Evolutionary conservation across 1,140 invertebrate genomes (phyloP).

Genomic region (Drosophila aff.): DNA sequence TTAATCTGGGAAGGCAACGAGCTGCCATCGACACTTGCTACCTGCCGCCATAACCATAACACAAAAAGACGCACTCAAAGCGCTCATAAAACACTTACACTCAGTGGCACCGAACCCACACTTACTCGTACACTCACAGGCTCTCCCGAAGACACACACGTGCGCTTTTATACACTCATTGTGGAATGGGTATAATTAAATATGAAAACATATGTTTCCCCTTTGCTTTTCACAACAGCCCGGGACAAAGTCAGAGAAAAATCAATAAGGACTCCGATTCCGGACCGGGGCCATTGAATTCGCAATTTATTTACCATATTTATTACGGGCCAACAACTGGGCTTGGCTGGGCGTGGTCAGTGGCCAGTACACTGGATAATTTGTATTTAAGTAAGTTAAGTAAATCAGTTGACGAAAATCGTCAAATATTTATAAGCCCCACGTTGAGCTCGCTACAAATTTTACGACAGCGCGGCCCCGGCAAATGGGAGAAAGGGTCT

Average conservation of each 20-base stretch:
- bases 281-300: conserved; percentile 22
- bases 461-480: conserved; percentile 43
- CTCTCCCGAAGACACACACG: conserved; percentile 6
- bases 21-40: conserved; percentile 37
- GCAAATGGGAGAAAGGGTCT: conserved; percentile 12
- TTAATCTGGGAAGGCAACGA: conserved; percentile 26
- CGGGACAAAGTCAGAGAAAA: conserved; percentile 48
- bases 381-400: conserved; percentile 72
- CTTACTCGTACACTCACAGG: conserved; percentile 5
- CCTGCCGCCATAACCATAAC: conserved; percentile 41
- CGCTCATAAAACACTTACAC: conserved; percentile 67
- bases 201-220: conserved; percentile 78
- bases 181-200: conserved; percentile 73
- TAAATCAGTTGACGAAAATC: conserved; percentile 67
- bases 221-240: conserved; percentile 59
- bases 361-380: conserved; percentile 50
- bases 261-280: conserved; percentile 66
- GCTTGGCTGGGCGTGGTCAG: conserved; percentile 5
- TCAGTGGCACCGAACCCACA: conserved; percentile 21
- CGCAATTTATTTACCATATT: conserved; percentile 61
- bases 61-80: conserved; percentile 48
- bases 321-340: conserved; percentile 30
- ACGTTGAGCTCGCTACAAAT: conserved; percentile 48
- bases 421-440: conserved; percentile 75
- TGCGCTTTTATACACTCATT: conserved; percentile 40